Base-by-base conservation (phyloP, 2,888 invertebrate species). In the Incurvaria masculella region DNA sequence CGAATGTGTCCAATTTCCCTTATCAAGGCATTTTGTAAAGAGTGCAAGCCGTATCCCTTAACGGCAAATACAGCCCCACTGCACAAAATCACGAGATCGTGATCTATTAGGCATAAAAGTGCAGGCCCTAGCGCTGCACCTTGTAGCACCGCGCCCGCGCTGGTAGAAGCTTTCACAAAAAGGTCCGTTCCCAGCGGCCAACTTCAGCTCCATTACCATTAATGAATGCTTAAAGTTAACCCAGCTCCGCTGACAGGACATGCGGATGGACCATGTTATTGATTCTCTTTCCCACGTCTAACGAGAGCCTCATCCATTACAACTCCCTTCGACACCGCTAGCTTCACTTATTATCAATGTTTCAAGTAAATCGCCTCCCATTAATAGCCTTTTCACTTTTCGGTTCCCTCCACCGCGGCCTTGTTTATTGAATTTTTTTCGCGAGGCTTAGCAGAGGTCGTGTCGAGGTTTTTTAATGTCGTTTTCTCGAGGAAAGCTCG, bases 271-370 rank as follows among this genome's bases (percentile, higher is more conserved):
- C 66, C 63, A 64, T 67, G 64, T 67, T 45, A 11, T n/a, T n/a
- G 11, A 33, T 33, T 33, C 33, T 14, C 57, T 62, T 75, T 76
- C 78, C 78, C 76, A 76, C 74, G 74, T 73, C 70, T 75, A 78
- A 78, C 74, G 65, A 75, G 74, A 62, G 73, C 69, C 63, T 69
- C 68, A n/a, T 64, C 69, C 68, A 76, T 73, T 76, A 73, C 72
- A 65, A 64, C 60, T 63, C 71, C 63, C 69, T 70, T 72, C 72
- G 69, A 72, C 72, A 69, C 69, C 69, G 70, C 69, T 69, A 71
- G 64, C 62, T 61, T 59, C 68, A 66, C 69, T 73, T 73, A 72
- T 72, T 69, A 73, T 71, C 72, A 68, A 72, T 68, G 66, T 74
- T 71, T 73, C 72, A 72, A 73, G 66, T 73, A 72, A 73, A 75